These are phyloP conservation scores for Diabrotica balteata DNA, from an alignment of 2,888 invertebrate species.

Conservation along the genomic window DNA sequence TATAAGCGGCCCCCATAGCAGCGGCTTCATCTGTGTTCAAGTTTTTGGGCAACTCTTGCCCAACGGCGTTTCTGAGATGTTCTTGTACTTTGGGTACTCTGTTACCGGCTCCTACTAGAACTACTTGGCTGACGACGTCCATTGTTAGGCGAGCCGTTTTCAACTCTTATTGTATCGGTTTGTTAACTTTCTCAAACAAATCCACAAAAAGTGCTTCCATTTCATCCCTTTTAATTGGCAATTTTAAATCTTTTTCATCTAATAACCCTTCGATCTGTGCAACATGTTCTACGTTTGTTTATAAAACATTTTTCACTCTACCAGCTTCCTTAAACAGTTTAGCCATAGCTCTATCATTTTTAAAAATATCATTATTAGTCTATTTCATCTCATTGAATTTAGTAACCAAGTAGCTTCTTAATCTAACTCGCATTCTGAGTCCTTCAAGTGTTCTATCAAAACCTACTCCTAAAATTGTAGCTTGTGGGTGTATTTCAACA, in stretches of 20 bases:
- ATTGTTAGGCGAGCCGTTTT: constrained; percentile 78
- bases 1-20: constrained; percentile 95
- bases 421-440: constrained; percentile 87
- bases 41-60: constrained; percentile 84
- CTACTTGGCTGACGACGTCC: constrained; percentile 76
- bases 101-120: constrained; percentile 88
- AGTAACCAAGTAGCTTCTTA: constrained; percentile 87
- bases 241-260: constrained; percentile 92
- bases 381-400: constrained; percentile 89
- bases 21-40: constrained; percentile 99
- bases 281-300: constrained; percentile 92
- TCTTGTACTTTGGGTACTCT: constrained; percentile 87
- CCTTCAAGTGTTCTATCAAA: constrained; percentile 93
- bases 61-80: constrained; percentile 71
- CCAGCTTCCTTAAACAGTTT: constrained; percentile 97
- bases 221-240: constrained; percentile 79
- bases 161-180: constrained; percentile 84
- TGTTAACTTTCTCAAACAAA: constrained; percentile 75
- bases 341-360: constrained; percentile 88
- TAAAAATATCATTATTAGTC: constrained; percentile 79
- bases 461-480: constrained; percentile 91
- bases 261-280: constrained; percentile 96
- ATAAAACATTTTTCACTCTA: constrained; percentile 92
- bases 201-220: constrained; percentile 81
- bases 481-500: constrained; percentile 89